These are phyloP conservation scores for Epsilonema sp. DNA, from an alignment of 2,888 invertebrate genomes.

Conservation along the genomic window DNA sequence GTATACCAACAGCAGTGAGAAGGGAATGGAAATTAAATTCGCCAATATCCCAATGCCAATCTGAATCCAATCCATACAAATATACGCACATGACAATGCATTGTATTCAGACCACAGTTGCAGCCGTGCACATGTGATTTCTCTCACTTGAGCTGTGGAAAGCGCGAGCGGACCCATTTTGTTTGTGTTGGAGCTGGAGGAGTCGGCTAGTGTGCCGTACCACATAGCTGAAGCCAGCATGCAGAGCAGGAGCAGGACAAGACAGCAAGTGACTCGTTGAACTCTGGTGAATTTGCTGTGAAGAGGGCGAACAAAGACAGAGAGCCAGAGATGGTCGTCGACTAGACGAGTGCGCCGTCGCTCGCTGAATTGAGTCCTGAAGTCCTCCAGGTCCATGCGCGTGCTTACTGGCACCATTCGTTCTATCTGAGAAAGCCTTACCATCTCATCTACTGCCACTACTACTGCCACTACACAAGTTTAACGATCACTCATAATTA, in stretches of 20 bases:
- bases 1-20: slow-evolving; percentile 32
- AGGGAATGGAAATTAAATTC: slow-evolving; percentile 34
- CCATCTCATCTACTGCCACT: too few species aligned
- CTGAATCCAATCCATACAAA: slow-evolving; percentile 15
- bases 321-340: slow-evolving; percentile 39
- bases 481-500: slow-evolving; percentile 2
- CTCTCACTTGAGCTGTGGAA: slow-evolving; percentile 32
- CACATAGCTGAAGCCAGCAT: slow-evolving; percentile 40
- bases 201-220: slow-evolving; percentile 27
- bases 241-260: slow-evolving; percentile 34
- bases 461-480: too few species aligned
- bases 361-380: slow-evolving; percentile 33
- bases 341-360: slow-evolving; percentile 31
- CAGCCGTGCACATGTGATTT: too few species aligned
- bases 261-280: slow-evolving; percentile 35
- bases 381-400: slow-evolving; percentile 32
- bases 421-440: slow-evolving; percentile 36
- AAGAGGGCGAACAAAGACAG: slow-evolving; percentile 36
- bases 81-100: neutral
- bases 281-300: slow-evolving; percentile 35
- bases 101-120: too few species aligned
- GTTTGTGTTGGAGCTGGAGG: slow-evolving; percentile 21
- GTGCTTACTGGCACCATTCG: slow-evolving; percentile 36
- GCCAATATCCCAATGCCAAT: slow-evolving; percentile 33
- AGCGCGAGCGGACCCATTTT: slow-evolving; percentile 35